These are phyloP conservation scores for Excalfactoria chinensis DNA, from an alignment of 2,113 vertebrate species.

Conservation along the genomic window DNA sequence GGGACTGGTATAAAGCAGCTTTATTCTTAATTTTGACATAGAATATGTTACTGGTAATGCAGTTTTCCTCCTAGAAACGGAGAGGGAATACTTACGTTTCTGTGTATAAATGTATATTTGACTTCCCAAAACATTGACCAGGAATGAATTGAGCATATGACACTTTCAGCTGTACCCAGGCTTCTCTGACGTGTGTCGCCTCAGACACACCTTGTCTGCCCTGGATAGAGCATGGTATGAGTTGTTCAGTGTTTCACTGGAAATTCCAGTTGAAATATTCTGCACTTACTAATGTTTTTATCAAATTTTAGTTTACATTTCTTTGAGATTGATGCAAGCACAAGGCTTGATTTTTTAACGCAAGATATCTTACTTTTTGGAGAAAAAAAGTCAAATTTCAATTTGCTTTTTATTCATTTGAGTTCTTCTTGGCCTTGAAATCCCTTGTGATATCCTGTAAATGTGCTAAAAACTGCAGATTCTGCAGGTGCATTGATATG, in stretches of 20 bases:
- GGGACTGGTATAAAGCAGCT: conserved; percentile 75
- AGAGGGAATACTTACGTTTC: conserved; percentile 74
- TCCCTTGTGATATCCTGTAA: conserved; percentile 85
- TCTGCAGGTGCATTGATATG: conserved; percentile 78
- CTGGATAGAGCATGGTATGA: conserved; percentile 81
- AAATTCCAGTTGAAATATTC: conserved; percentile 82
- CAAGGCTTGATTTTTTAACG: conserved; percentile 94
- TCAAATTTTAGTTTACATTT: conserved; percentile 87
- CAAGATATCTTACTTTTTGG: conserved; percentile 86
- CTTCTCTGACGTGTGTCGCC: conserved; percentile 73
- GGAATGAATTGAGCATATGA: conserved; percentile 83
- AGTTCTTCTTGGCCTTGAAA: conserved; percentile 81
- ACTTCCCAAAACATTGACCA: conserved; percentile 84
- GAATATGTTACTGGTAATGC: conserved; percentile 79
- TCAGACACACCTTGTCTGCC: conserved; percentile 73
- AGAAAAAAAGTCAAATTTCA: conserved; percentile 74
- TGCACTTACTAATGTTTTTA: conserved; percentile 88
- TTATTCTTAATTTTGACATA: conserved; percentile 79
- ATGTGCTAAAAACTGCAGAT: conserved; percentile 81
- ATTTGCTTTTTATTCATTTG: conserved; percentile 82
- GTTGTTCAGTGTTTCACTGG: conserved; percentile 81
- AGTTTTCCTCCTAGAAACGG: conserved; percentile 81
- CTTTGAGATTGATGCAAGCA: conserved; percentile 90
- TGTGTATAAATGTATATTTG: conserved; percentile 86
- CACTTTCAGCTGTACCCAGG: conserved; percentile 84